Evolutionary conservation across 2,113 vertebrate genomes (phyloP), one percentile per base, ranked within the genome.

Genomic region (Pygathrix nemaeus): DNA sequence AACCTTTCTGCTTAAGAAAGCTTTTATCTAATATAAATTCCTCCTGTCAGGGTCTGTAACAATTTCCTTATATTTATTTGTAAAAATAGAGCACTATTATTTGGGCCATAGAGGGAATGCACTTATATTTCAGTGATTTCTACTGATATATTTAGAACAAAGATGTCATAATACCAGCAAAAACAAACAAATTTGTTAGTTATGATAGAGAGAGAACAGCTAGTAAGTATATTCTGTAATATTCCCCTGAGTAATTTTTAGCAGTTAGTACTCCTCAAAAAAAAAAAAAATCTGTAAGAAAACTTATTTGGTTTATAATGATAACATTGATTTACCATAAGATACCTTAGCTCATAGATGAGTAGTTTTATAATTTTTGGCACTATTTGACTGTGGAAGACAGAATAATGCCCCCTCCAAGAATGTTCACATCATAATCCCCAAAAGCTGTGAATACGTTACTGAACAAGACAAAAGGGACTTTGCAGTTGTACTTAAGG

Each of bases 211-310:
- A 90, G 57, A 83, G 13, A 84, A 86, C 0, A 90, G 4, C 23
- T 90, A 97, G 13, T 90, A 90, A 94, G 66, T 8, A 93, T 66
- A 79, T 48, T 61, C 27, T n/a, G 64, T 70, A 72, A 78, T 90
- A 82, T 57, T 43, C 23, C 13, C 17, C 1, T 43, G 6, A 66
- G 30, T 82, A 57, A 78, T 55, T 52, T 94, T 81, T 73, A 94
- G 61, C 35, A 57, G 8, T 75, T 93, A 35, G 35, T 79, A 16
- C 30, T 57, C 20, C 61, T 64, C 70, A 93, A 80, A 17, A 82
- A 80, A 88, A 55, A 92, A 45, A 88, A 55, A 92, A 45, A 78
- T n/a, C 59, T 90, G 17, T 90, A 90, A 83, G 16, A 97, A 97
- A 94, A 11, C 59, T 52, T 43, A 38, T 82, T 94, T 57, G 27